phyloP scores from a whole-genome alignment of 2,888 invertebrate species.

The Cylloceria caligata region DNA sequence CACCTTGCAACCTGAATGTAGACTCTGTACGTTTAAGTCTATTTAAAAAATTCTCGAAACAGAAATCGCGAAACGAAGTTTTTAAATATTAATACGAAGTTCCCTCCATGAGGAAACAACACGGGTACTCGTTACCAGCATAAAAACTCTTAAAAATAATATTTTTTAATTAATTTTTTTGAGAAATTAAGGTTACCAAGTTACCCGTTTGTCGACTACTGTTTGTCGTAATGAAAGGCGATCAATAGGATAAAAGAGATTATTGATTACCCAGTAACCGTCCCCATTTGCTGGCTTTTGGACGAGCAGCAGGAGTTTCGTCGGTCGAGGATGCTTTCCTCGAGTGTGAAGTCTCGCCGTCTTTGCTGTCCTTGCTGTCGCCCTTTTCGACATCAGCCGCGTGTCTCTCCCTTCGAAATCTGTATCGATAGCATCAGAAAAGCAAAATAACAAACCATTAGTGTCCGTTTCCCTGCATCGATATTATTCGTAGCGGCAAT shows the following conservation, averaged over 20 bases:
- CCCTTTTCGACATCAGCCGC: slow-evolving; percentile 89
- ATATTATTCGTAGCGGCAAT: slow-evolving; percentile 34
- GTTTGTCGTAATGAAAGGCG: not conserved
- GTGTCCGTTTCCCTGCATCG: slow-evolving; percentile 15
- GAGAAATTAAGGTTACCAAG: not conserved
- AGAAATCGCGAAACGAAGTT: not conserved
- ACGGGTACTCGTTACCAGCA: not conserved
- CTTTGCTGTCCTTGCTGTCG: slow-evolving; percentile 83
- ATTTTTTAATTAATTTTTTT: no score
- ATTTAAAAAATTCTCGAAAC: not conserved
- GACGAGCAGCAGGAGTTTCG: slow-evolving; percentile 86
- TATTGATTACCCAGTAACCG: slow-evolving; percentile 89
- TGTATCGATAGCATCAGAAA: slow-evolving; percentile 71
- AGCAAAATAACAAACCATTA: slow-evolving; percentile 51
- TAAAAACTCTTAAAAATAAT: not conserved
- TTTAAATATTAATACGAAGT: not conserved
- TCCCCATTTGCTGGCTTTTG: slow-evolving; percentile 91
- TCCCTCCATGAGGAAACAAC: not conserved
- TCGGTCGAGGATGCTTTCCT: slow-evolving; percentile 86
- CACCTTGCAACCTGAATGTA: no score
- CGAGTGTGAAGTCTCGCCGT: slow-evolving; percentile 85
- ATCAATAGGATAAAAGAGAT: not conserved
- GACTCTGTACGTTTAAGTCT: no score
- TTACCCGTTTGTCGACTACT: not conserved
- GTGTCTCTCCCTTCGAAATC: slow-evolving; percentile 83